Conservation (phyloP, 1,140 invertebrate species). For the Drosophila takahashii region DNA sequence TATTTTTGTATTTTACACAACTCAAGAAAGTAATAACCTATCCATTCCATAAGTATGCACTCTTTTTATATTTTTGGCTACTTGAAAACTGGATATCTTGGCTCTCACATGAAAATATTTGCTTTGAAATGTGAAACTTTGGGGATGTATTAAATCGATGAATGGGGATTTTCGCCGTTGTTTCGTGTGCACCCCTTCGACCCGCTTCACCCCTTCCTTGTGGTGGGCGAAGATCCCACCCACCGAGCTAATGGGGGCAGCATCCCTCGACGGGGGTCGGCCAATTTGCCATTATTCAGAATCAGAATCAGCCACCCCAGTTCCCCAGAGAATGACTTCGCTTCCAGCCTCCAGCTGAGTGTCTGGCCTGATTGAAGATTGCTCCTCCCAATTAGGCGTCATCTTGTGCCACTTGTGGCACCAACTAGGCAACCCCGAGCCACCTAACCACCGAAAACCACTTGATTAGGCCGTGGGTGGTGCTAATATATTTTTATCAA, state of each 20-base stretch:
- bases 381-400: slow-evolving; percentile 32
- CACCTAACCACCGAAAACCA: neutral
- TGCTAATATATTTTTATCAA: slow-evolving; percentile 3
- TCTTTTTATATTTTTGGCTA: neutral
- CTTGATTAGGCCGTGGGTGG: slow-evolving; percentile 25
- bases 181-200: neutral
- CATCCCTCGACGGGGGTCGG: slow-evolving; percentile 22
- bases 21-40: too few species aligned
- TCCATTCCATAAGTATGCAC: neutral
- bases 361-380: slow-evolving; percentile 46
- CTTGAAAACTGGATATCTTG: neutral
- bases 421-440: slow-evolving; percentile 3
- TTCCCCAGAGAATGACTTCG: neutral
- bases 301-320: neutral
- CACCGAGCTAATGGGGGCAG: slow-evolving; percentile 23
- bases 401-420: slow-evolving; percentile 30
- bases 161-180: neutral
- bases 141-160: neutral
- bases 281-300: slow-evolving; percentile 49
- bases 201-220: too few species aligned
- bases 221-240: slow-evolving; percentile 7
- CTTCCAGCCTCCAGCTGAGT: slow-evolving; percentile 13
- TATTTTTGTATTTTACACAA: too few species aligned
- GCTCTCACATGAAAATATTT: neutral
- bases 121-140: neutral